Percentiles rank a stretch among this genome's conserved stretches.
phyloP scores from a whole-genome alignment of 2,113 vertebrate species.

The Campylorhamphus procurvoides region DNA sequence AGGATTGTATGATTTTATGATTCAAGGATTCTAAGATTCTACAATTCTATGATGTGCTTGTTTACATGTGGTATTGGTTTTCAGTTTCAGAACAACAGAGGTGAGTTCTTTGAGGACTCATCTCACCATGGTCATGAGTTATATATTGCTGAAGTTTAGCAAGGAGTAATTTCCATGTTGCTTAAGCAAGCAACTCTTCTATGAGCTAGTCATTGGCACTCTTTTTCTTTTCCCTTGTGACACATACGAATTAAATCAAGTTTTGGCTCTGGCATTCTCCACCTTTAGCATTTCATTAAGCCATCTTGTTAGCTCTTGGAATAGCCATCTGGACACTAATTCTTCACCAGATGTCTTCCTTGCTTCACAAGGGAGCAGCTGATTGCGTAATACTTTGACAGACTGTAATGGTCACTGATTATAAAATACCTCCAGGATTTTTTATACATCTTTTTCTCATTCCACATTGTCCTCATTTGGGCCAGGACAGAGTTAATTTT shows the following conservation, averaged over 20 bases:
- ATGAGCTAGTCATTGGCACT: not conserved
- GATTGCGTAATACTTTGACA: not conserved
- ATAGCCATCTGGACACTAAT: not conserved
- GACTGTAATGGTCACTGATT: not conserved
- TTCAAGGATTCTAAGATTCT: not conserved
- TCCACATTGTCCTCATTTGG: not conserved
- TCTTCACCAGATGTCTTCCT: not conserved
- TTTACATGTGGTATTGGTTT: not conserved
- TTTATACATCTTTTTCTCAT: not conserved
- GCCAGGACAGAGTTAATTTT: not conserved
- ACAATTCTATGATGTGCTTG: not conserved
- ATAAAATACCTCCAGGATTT: not conserved
- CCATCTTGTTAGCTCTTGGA: not conserved
- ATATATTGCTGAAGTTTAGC: not conserved
- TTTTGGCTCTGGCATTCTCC: not conserved
- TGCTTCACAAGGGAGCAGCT: not conserved
- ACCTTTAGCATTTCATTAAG: not conserved
- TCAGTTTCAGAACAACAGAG: not conserved
- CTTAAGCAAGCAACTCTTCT: not conserved
- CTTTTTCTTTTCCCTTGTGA: not conserved
- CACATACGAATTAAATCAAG: not conserved
- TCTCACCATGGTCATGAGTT: not conserved
- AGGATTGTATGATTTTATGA: not conserved
- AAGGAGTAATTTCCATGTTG: not conserved
- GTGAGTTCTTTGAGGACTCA: not conserved